These are phyloP conservation scores for Pantherophis guttatus DNA, from an alignment of 2,113 vertebrate species.

Conservation along the genomic window DNA sequence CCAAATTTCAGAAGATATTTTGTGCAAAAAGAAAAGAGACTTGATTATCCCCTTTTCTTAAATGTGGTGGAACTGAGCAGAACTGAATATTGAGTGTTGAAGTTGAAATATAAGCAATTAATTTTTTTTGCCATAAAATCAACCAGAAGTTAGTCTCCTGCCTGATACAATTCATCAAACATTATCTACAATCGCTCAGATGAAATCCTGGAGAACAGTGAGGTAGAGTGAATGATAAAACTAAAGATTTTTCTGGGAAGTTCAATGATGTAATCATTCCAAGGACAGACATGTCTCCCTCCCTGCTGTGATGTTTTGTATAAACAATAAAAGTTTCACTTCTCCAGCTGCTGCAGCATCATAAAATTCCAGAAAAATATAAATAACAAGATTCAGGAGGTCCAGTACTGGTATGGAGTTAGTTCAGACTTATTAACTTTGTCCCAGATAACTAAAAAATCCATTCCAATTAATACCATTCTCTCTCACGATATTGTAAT, in stretches of 20 bases:
- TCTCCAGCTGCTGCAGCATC: neutral
- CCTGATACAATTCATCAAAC: neutral
- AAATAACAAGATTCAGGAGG: neutral
- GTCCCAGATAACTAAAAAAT: neutral
- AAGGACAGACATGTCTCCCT: neutral
- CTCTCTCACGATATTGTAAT: neutral
- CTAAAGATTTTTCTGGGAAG: neutral
- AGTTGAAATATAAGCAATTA: neutral
- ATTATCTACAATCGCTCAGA: neutral
- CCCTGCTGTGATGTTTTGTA: neutral
- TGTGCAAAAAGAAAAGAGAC: neutral
- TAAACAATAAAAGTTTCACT: neutral
- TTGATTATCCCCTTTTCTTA: neutral
- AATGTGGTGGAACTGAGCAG: neutral
- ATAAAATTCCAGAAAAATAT: neutral
- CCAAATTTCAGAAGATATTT: neutral
- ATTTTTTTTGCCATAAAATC: neutral
- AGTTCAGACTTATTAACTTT: neutral
- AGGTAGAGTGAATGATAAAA: neutral
- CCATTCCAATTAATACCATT: neutral
- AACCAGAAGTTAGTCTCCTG: neutral
- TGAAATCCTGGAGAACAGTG: neutral
- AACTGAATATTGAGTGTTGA: neutral
- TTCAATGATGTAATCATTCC: neutral
- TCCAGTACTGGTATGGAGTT: neutral